Evolutionary conservation across 2,888 invertebrate species (phyloP), one percentile per base, ranked within the genome.

Genomic region (Blastobasis lacticolella): DNA sequence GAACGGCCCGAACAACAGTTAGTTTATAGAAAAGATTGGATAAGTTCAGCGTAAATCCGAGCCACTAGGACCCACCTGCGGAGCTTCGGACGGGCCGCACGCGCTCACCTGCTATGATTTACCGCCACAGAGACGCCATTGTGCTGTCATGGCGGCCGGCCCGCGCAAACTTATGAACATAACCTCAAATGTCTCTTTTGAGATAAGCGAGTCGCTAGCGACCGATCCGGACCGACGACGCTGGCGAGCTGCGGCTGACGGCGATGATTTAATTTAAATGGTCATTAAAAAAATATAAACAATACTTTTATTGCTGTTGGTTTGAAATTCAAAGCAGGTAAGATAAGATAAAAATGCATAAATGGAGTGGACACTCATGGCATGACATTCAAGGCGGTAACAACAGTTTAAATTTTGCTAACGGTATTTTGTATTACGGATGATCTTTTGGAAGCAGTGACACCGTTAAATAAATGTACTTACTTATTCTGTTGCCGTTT

Each of bases 31-130:
- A 49, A 50, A 49, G 40, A 46, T 44, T 46, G 47, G 36, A 42
- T n/a, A 10, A 42, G 42, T 49, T 49, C 52, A 51, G 52, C 8
- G 38, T 50, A 46, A 53, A 57, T 57, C 60, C 58, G 60, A 57
- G 63, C 62, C 65, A 68, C 70, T 64, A 69, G 64, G 66, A 67
- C 66, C 69, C 72, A 74, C 73, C 71, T 73, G 76, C 66, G 55
- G 68, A 57, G 58, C 61, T 60, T 61, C 61, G 66, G 71, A 71
- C 64, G 67, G 67, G 69, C 72, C 66, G 71, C 60, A 68, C 71
- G 69, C 73, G 75, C 67, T 79, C 81, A 82, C 81, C 79, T 82
- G 83, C 68, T 74, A 73, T 83, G 83, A 85, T 85, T 83, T 83
- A 85, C 23, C 81, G 67, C 61, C 57, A 60, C 62, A 67, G 69